phyloP scores from a whole-genome alignment of 2,888 invertebrate species.

The Diplazon laetatorius region DNA sequence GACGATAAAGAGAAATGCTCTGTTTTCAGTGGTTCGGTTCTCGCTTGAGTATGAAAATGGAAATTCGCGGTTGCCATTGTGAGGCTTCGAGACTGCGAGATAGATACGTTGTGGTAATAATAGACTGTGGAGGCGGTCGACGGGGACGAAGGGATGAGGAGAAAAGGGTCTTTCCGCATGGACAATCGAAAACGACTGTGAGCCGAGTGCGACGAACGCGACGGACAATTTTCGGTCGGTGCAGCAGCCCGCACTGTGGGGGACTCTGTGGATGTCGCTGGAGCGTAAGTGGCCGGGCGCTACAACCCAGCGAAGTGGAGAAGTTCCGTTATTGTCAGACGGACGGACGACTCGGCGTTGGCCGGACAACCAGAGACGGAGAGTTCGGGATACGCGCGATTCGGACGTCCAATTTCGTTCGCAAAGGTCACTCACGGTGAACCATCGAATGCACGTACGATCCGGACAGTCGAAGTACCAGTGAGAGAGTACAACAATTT shows the following conservation, averaged over 20 bases:
- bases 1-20: not conserved
- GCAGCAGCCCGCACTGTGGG: not conserved
- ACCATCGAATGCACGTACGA: not conserved
- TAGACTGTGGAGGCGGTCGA: not conserved
- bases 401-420: not conserved
- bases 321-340: constrained; percentile 32
- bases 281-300: constrained; percentile 13
- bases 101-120: constrained; percentile 21
- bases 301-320: constrained; percentile 18
- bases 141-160: not conserved
- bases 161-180: constrained; percentile 15
- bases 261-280: constrained; percentile 2
- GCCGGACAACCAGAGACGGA: not conserved
- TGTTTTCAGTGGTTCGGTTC: not conserved
- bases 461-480: too few species aligned
- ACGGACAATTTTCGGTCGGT: constrained; percentile 17
- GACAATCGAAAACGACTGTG: constrained; percentile 26
- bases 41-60: constrained; percentile 4
- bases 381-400: not conserved
- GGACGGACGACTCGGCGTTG: not conserved
- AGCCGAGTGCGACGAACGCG: constrained; percentile 12
- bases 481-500: too few species aligned
- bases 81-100: not conserved
- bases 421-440: not conserved
- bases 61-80: constrained; percentile 38